phyloP scores from a whole-genome alignment of 2,888 invertebrate species.

The Nephrotoma guestfalica region DNA sequence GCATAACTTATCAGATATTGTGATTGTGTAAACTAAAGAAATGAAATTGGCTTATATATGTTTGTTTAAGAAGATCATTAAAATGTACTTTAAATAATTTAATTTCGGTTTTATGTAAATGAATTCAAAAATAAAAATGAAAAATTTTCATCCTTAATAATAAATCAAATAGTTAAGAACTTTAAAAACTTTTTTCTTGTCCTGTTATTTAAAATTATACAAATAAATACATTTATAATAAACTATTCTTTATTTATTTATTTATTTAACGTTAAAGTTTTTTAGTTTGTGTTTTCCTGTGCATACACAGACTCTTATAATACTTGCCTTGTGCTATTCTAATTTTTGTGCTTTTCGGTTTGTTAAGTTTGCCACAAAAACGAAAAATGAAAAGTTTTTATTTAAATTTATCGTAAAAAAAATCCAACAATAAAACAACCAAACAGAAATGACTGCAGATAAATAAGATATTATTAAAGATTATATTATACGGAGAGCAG shows the following conservation, averaged over 20 bases:
- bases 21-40: background rate
- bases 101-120: background rate
- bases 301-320: background rate
- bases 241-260: background rate
- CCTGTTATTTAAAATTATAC: background rate
- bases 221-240: background rate
- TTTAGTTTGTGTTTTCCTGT: background rate
- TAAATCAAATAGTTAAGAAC: background rate
- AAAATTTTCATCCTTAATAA: background rate
- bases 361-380: background rate
- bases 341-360: background rate
- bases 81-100: background rate
- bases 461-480: background rate
- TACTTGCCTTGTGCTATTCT: background rate
- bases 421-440: background rate
- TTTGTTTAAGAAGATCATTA: background rate
- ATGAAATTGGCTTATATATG: background rate
- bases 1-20: background rate
- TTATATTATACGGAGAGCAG: background rate
- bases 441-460: background rate
- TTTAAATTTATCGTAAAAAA: background rate
- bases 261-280: background rate
- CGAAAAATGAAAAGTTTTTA: background rate
- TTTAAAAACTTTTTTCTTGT: background rate
- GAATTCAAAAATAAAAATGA: background rate